Evolutionary conservation across 2,888 invertebrate species (phyloP).

Genomic region (Cephus runcator): DNA sequence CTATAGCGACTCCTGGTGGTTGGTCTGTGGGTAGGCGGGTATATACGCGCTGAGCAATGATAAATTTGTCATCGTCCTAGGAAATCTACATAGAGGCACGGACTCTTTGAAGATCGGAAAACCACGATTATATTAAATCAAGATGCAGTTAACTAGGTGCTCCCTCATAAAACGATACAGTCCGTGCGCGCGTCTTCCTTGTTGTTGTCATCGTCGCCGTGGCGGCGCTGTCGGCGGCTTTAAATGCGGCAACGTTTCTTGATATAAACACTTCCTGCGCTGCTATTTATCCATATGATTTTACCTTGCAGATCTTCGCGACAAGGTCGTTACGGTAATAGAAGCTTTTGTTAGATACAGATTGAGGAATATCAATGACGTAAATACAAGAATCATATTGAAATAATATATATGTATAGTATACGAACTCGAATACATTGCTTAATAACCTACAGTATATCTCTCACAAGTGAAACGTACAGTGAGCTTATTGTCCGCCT

Average conservation of each 20-base stretch:
- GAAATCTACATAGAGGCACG: background rate
- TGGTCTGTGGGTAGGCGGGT: background rate
- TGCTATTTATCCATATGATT: background rate
- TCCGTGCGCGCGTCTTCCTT: background rate
- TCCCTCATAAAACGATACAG: background rate
- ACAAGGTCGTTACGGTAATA: background rate
- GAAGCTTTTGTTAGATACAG: background rate
- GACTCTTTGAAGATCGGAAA: conserved; percentile 6
- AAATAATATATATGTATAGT: background rate
- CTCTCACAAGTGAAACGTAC: background rate
- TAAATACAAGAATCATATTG: background rate
- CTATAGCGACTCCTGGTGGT: background rate
- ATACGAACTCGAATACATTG: background rate
- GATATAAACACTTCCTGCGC: background rate
- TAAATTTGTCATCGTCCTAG: conserved; percentile 5
- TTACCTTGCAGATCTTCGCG: background rate
- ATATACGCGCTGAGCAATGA: background rate
- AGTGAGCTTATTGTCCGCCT: background rate
- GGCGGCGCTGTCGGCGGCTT: background rate
- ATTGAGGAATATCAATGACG: background rate
- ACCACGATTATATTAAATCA: conserved; percentile 3
- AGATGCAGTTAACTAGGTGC: conserved; percentile 1
- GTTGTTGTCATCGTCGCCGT: background rate
- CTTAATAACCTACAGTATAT: background rate
- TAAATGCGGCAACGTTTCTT: background rate